Evolutionary conservation across 2,113 vertebrate species (phyloP).

Genomic region (Fulica atra): DNA sequence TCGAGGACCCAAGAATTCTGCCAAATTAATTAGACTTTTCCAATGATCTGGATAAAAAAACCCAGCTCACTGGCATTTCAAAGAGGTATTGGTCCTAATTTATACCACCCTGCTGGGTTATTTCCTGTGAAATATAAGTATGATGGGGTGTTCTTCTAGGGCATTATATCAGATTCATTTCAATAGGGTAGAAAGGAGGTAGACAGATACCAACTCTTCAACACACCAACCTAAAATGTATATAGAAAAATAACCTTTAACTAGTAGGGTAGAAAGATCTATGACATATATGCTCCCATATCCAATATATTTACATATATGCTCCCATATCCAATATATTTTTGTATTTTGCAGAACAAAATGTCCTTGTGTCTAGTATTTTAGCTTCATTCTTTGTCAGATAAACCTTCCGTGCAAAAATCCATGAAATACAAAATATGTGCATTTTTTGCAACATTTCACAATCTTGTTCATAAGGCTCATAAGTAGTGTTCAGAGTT

Average conservation of each 20-base stretch:
- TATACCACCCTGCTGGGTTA: neutral
- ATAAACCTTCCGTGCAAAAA: neutral
- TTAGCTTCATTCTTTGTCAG: neutral
- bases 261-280: neutral
- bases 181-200: neutral
- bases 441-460: neutral
- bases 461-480: neutral
- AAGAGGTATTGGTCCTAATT: neutral
- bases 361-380: neutral
- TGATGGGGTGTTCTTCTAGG: neutral
- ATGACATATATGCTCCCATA: neutral
- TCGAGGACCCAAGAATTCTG: constrained; percentile 51
- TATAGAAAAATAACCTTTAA: neutral
- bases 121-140: neutral
- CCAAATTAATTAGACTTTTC: constrained; percentile 70
- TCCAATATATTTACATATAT: neutral
- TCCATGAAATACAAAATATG: neutral
- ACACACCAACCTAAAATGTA: neutral
- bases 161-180: neutral
- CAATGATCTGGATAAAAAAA: constrained; percentile 56
- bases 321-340: neutral
- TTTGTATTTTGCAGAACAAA: neutral
- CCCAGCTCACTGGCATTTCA: neutral
- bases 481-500: neutral
- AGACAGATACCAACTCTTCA: neutral